These are phyloP conservation scores for Thalassoma bifasciatum DNA, from an alignment of 2,113 vertebrate species.

Conservation along the genomic window DNA sequence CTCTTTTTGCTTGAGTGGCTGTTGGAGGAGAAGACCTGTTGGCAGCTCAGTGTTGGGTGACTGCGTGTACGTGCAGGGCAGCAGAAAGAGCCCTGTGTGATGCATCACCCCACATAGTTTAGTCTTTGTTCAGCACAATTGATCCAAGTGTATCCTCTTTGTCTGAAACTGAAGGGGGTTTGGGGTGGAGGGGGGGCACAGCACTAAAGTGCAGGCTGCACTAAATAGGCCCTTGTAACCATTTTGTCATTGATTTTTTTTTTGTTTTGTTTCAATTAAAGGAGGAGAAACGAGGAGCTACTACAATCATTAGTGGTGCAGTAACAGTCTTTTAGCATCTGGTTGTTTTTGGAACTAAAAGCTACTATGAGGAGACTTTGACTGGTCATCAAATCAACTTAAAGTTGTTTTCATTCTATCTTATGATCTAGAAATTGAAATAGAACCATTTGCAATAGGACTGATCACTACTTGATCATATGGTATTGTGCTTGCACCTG, in stretches of 20 bases:
- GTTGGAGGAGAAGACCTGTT: constrained; percentile 75
- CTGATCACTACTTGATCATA: too few relatives aligned
- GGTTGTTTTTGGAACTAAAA: constrained; percentile 28
- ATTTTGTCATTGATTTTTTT: constrained; percentile 61
- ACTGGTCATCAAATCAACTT: too few relatives aligned
- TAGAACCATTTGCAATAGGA: too few relatives aligned
- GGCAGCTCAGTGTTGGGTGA: constrained; percentile 74
- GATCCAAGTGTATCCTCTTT: constrained; percentile 81
- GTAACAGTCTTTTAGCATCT: constrained; percentile 60
- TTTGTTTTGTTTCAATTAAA: constrained; percentile 47
- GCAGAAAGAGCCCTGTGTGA: constrained; percentile 78
- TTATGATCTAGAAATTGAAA: too few relatives aligned
- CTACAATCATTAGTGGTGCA: constrained; percentile 55
- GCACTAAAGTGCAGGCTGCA: constrained; percentile 57
- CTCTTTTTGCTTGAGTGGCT: constrained; percentile 76
- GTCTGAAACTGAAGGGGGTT: constrained; percentile 62
- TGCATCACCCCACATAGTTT: constrained; percentile 79
- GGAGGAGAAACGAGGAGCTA: constrained; percentile 53
- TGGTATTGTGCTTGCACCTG: too few relatives aligned
- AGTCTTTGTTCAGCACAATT: constrained; percentile 79
- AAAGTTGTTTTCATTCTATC: too few relatives aligned
- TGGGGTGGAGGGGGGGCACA: constrained; percentile 39
- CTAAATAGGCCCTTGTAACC: constrained; percentile 74
- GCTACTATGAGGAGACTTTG: too few relatives aligned
- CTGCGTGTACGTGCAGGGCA: constrained; percentile 74